A percentile compares a stretch with the other conserved stretches of the same genome.
Evolutionary conservation across 2,888 invertebrate genomes (phyloP).

Genomic region (Gisinianus flammeolus): DNA sequence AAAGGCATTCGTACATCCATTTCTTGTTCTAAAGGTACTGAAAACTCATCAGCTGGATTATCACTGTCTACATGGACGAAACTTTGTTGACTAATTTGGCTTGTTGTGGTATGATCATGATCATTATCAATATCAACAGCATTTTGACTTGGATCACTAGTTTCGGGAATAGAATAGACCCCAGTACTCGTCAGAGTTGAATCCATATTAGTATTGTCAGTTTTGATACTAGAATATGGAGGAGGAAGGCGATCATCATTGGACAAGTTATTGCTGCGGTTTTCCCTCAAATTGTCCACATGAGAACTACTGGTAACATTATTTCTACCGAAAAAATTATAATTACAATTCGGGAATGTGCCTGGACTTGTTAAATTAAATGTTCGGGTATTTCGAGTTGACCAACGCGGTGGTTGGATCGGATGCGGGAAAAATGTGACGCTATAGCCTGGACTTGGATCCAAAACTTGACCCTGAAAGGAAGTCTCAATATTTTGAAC

Average conservation of each 20-base stretch:
- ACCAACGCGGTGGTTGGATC: slow-evolving; percentile 2
- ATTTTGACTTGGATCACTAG: no score
- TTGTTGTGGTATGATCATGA: no score
- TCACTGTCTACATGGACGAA: no score
- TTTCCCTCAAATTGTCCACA: neutral
- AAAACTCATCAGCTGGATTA: no score
- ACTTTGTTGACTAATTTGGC: no score
- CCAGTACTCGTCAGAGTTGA: no score
- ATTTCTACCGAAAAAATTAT: neutral
- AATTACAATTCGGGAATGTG: neutral
- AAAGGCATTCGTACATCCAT: no score
- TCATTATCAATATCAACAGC: no score
- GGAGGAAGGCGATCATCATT: neutral
- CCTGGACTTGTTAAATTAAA: neutral
- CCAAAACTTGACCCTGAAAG: slow-evolving; percentile 2
- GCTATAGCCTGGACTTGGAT: neutral
- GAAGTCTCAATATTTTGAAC: slow-evolving; percentile 8
- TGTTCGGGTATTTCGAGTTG: neutral
- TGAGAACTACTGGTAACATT: neutral
- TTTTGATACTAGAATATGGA: no score
- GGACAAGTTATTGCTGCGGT: neutral
- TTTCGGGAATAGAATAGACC: no score
- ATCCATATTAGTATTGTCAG: no score
- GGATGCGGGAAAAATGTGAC: neutral
- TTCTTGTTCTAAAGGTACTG: no score